Evolutionary conservation across 2,113 vertebrate species (phyloP).

Genomic region (Seriola rivoliana): DNA sequence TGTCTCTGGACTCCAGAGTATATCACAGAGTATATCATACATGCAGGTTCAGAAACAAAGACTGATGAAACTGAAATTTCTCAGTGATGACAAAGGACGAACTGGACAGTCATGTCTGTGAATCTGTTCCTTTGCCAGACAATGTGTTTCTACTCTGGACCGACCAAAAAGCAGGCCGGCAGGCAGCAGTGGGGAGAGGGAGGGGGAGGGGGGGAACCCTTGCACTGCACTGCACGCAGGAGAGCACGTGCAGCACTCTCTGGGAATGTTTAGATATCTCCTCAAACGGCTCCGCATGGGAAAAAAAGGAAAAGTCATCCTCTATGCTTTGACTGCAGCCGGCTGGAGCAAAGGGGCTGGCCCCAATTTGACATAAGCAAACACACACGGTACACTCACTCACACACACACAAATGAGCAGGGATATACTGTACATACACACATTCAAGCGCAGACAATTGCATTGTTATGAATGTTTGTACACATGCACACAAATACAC

Average conservation of each 20-base stretch:
- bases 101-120: conserved; percentile 26
- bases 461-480: conserved; percentile 27
- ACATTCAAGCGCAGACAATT: conserved; percentile 38
- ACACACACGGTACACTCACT: conserved; percentile 72
- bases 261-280: conserved; percentile 87
- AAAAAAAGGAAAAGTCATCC: conserved; percentile 73
- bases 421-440: conserved; percentile 73
- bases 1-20: not conserved
- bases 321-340: conserved; percentile 74
- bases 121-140: conserved; percentile 57
- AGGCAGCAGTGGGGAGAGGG: conserved; percentile 13
- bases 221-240: conserved; percentile 73
- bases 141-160: conserved; percentile 73
- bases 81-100: conserved; percentile 36
- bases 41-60: conserved; percentile 2
- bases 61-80: not conserved
- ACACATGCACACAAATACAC: conserved; percentile 54
- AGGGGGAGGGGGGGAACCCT: conserved; percentile 47
- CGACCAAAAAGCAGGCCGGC: conserved; percentile 39
- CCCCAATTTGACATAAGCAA: conserved; percentile 80
- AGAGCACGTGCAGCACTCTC: conserved; percentile 83
- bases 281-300: conserved; percentile 78
- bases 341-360: conserved; percentile 73
- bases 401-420: conserved; percentile 49
- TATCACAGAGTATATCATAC: not conserved